Base-by-base conservation (phyloP, 92 coral and sea anemone species). In the Parazoanthus swiftii region DNA sequence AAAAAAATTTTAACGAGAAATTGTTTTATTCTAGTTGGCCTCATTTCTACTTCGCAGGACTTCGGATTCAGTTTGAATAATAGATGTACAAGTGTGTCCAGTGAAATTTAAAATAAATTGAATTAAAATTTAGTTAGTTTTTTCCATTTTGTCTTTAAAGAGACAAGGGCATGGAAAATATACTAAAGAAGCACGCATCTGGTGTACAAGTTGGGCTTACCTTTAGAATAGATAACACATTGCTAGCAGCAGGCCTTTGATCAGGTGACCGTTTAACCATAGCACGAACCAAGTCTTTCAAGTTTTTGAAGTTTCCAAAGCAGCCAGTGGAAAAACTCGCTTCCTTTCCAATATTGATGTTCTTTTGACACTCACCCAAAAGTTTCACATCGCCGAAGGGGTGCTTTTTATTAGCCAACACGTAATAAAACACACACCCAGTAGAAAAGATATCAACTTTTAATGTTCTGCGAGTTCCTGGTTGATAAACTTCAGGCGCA, bases 371-470 rank as follows among this genome's bases (percentile, higher is more conserved):
- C 8, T 79, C 82, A 11, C 16, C 82, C 67, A 79, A 50, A 79
- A 8, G 66, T 15, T 46, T 79, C 43, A 33, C 82, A 21, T 54
- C 59, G 39, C 85, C 85, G 21, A 82, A 82, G 18, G 86, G 86
- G 25, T 82, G 86, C 15, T 68, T 68, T 26, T 43, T 59, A 33
- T 58, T 58, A 25, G 75, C 58, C 50, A 82, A 4, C 74, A 68
- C 63, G 76, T 82, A 82, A n/a, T 26, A 82, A 82, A 68, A 37
- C 11, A 82, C 74, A 37, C 86, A 82, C 6, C 86, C 86, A 63
- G 76, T 14, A 14, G 86, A 82, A 33, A 82, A 82, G 15, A 82
- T 82, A 33, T 82, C 86, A 33, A 63, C 74, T 63, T 82, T 82
- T 4, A 63, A 63, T 33, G 86, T 82, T 65, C 86, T 82, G 14